Percentiles rank a stretch among this genome's conserved stretches.
Conservation (phyloP, 2,797 vertebrate species). For the Hypotaenidia philippensis region DNA sequence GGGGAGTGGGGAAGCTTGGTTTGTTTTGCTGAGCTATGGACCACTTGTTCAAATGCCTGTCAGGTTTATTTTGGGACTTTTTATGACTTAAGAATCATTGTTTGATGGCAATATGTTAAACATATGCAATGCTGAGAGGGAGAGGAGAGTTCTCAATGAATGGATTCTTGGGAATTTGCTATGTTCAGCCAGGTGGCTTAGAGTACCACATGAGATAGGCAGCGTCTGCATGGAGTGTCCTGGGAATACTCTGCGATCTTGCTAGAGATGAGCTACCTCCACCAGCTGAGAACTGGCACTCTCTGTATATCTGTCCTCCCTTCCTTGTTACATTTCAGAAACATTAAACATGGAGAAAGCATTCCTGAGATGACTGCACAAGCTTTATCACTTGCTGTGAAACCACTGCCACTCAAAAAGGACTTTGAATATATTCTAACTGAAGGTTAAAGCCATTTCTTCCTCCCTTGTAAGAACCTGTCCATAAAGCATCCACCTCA, state of each 20-base stretch:
- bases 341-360: neutral
- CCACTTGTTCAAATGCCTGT: neutral
- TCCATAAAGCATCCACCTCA: neutral
- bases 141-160: neutral
- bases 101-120: neutral
- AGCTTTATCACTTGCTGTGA: neutral
- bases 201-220: neutral
- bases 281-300: neutral
- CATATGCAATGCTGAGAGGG: neutral
- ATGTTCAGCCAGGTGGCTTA: neutral
- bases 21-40: neutral
- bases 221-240: neutral
- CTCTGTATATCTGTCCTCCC: neutral
- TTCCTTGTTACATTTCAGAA: neutral
- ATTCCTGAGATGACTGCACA: neutral
- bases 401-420: neutral
- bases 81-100: neutral
- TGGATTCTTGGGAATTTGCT: neutral
- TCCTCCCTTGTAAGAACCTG: neutral
- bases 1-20: neutral
- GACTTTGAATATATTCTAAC: neutral
- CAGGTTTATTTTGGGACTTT: neutral
- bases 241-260: neutral
- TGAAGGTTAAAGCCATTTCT: neutral
- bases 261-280: neutral